These are phyloP conservation scores for Aleiodes leptofemur DNA, from an alignment of 2,888 invertebrate genomes.

Conservation along the genomic window DNA sequence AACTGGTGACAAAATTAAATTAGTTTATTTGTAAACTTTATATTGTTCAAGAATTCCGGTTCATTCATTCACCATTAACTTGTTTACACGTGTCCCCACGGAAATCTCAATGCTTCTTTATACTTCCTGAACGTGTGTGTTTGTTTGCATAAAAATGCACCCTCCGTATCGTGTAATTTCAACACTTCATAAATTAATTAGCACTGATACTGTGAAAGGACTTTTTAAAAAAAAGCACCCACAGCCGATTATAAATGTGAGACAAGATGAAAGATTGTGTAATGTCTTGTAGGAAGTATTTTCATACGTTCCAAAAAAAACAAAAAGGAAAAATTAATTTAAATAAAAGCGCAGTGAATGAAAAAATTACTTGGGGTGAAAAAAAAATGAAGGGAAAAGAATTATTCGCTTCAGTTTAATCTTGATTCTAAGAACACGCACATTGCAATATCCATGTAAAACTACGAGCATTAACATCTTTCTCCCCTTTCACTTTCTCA, in stretches of 20 bases:
- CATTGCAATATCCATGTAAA: neutral
- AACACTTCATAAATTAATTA: slow-evolving; percentile 67
- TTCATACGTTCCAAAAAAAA: neutral
- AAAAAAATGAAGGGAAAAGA: neutral
- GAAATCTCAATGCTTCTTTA: too few species aligned
- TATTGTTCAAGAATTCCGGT: too few species aligned
- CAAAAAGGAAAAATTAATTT: neutral
- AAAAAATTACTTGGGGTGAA: neutral
- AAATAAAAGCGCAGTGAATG: neutral
- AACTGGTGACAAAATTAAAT: too few species aligned
- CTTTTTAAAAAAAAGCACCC: neutral
- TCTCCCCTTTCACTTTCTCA: slow-evolving; percentile 17
- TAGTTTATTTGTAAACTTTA: too few species aligned
- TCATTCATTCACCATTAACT: too few species aligned
- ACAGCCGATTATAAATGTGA: neutral
- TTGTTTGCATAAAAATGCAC: slow-evolving; percentile 65
- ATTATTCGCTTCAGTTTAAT: slow-evolving; percentile 1
- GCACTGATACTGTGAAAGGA: slow-evolving; percentile 10
- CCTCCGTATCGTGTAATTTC: slow-evolving; percentile 56
- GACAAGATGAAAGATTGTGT: slow-evolving; percentile 16
- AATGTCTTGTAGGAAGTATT: neutral
- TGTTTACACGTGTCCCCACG: too few species aligned
- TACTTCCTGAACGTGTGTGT: too few species aligned
- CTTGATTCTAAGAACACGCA: slow-evolving; percentile 22
- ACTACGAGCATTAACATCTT: neutral